These are phyloP conservation scores for Petrocephalus sullivani DNA, from an alignment of 2,797 vertebrate genomes.

Conservation along the genomic window DNA sequence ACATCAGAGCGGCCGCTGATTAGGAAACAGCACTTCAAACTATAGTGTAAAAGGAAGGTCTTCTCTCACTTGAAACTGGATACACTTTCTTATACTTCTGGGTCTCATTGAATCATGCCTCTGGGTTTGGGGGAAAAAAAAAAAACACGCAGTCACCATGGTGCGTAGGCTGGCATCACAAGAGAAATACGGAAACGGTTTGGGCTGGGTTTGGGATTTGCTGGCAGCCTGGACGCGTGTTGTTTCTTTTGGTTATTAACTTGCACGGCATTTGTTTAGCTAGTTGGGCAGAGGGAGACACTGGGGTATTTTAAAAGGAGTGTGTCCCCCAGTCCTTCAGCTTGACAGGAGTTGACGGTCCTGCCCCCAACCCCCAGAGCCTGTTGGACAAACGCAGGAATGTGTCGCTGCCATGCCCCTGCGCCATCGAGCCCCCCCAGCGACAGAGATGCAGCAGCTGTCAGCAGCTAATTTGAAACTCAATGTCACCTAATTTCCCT, in stretches of 20 bases:
- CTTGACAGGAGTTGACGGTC: background rate
- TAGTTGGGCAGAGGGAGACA: background rate
- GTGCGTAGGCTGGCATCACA: background rate
- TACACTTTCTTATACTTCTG: slow-evolving; percentile 60
- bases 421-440: background rate
- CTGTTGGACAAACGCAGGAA: background rate
- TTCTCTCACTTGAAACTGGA: slow-evolving; percentile 60
- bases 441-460: slow-evolving; percentile 50
- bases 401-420: background rate
- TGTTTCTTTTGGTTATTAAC: background rate
- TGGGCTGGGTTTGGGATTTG: slow-evolving; percentile 47
- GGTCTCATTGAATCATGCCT: slow-evolving; percentile 65
- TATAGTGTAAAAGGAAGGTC: slow-evolving; percentile 29
- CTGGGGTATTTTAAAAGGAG: background rate
- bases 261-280: background rate
- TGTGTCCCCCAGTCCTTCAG: too few species aligned
- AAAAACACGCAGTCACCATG: background rate
- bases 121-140: slow-evolving; percentile 52
- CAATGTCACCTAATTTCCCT: slow-evolving; percentile 56
- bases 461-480: slow-evolving; percentile 54
- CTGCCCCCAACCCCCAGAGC: background rate
- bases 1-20: slow-evolving; percentile 30
- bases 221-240: background rate
- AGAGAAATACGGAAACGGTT: slow-evolving; percentile 53
- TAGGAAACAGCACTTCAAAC: slow-evolving; percentile 38